Conservation (phyloP, 2,113 vertebrate species). For the Numenius arquata region DNA sequence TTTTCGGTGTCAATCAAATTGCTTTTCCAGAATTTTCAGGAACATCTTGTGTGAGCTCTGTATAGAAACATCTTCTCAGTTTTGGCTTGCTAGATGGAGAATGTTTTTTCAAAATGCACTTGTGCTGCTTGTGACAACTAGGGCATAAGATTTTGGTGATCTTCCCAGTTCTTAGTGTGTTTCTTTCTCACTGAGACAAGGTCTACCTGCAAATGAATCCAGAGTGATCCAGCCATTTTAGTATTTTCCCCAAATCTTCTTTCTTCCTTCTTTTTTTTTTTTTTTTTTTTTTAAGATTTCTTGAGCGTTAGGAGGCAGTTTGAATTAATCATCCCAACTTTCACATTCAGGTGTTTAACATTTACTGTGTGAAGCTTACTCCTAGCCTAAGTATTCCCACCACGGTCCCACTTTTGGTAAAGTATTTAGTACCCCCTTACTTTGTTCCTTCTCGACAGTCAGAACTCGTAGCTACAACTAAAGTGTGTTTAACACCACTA, state of each 20-base stretch:
- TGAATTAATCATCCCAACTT: neutral
- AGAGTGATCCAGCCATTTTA: neutral
- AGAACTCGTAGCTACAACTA: neutral
- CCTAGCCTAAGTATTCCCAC: neutral
- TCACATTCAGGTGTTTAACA: neutral
- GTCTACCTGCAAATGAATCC: neutral
- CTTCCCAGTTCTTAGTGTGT: neutral
- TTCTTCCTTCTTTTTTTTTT: neutral
- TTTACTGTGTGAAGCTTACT: neutral
- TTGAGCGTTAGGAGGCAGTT: neutral
- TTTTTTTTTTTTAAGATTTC: neutral
- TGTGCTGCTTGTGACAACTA: neutral
- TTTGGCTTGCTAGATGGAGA: neutral
- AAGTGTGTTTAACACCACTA: neutral
- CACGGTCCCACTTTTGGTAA: neutral
- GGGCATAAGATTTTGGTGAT: neutral
- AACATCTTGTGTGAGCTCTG: neutral
- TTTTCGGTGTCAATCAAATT: neutral
- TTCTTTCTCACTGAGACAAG: neutral
- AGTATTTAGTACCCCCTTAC: neutral
- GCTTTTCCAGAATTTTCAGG: neutral
- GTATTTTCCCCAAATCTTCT: neutral
- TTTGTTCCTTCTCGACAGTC: neutral
- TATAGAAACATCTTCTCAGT: neutral
- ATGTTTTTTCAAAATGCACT: accelerated